These are phyloP conservation scores for Diglossa cyanea DNA, from an alignment of 2,797 vertebrate species.

Conservation along the genomic window DNA sequence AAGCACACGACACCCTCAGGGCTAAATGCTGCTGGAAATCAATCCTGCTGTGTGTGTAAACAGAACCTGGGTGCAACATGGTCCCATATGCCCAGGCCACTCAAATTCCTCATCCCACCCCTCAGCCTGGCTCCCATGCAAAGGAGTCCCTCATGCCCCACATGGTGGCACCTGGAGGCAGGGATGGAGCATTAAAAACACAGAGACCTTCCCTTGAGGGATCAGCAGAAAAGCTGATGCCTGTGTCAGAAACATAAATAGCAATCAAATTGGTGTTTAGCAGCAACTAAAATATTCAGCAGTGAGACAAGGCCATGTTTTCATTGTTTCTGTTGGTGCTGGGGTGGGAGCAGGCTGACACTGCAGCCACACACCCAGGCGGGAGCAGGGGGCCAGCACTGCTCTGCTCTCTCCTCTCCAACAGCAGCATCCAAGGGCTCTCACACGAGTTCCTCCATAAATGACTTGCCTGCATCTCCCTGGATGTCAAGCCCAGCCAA, in stretches of 20 bases:
- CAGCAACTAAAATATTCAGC: background rate
- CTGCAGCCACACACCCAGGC: background rate
- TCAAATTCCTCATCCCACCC: background rate
- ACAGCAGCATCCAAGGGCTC: background rate
- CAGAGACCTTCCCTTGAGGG: background rate
- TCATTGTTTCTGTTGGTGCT: background rate
- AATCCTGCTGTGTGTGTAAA: background rate
- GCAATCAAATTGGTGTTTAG: background rate
- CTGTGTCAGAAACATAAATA: background rate
- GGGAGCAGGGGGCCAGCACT: background rate
- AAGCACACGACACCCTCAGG: background rate
- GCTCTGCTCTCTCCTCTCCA: background rate
- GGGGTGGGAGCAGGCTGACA: background rate
- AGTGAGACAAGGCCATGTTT: background rate
- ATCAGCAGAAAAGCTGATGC: background rate
- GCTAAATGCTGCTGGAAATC: background rate
- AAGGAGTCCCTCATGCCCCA: no score
- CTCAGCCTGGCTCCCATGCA: background rate
- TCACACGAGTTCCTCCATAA: background rate
- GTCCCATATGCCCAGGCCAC: background rate
- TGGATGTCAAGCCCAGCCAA: background rate
- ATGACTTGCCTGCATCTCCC: background rate
- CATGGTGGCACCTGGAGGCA: rapidly evolving
- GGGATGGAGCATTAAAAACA: rapidly evolving
- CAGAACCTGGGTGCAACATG: background rate